Conservation (phyloP, 2,888 invertebrate genomes). For the Drosophila histrio region DNA sequence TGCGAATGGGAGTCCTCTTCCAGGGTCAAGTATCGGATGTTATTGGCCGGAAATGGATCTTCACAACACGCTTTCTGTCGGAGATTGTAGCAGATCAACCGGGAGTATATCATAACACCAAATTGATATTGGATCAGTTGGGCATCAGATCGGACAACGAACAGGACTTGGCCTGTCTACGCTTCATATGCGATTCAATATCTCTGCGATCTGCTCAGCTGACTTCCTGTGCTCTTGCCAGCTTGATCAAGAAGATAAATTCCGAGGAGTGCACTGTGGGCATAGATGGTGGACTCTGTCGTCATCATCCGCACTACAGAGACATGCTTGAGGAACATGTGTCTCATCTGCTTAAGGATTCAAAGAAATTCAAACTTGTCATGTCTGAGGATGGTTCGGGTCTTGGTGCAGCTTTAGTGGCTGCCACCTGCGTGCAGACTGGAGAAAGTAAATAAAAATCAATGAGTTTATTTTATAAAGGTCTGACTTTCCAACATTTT, state of each 20-base stretch:
- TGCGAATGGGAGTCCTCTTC: neutral
- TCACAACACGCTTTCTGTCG: neutral
- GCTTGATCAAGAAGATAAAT: slow-evolving; percentile 1
- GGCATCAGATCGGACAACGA: neutral
- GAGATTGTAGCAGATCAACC: neutral
- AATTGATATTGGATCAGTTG: neutral
- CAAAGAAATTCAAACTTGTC: neutral
- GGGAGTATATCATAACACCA: neutral
- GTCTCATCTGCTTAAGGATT: neutral
- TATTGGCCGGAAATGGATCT: neutral
- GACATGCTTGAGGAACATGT: neutral
- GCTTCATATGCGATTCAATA: neutral
- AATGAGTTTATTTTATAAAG: neutral
- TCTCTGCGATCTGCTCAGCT: neutral
- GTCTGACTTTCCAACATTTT: neutral
- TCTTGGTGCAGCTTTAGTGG: slow-evolving; percentile 4
- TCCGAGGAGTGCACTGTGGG: neutral
- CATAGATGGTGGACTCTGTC: neutral
- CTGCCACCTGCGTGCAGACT: neutral
- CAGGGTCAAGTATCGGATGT: neutral
- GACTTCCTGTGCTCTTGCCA: neutral
- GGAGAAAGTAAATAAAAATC: neutral
- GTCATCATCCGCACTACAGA: neutral
- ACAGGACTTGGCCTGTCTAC: neutral
- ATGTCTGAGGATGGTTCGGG: slow-evolving; percentile 1